phyloP scores from a whole-genome alignment of 2,797 vertebrate species.

The Lagodon rhomboides region DNA sequence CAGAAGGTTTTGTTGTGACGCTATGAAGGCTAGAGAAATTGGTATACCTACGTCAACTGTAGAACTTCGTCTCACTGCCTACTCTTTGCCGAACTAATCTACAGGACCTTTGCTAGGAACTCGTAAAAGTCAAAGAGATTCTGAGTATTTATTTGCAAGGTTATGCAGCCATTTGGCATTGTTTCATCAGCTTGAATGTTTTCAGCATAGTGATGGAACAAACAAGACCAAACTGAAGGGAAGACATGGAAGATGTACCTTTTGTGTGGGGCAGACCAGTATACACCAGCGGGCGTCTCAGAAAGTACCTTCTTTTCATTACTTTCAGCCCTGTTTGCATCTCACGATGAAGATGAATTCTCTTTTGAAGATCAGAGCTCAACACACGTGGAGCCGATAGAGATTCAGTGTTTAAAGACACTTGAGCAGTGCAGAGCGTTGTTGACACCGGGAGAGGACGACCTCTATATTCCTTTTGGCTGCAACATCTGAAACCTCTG shows the following conservation, averaged over 20 bases:
- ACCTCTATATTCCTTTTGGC: conserved; percentile 12
- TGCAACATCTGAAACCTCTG: conserved; percentile 49
- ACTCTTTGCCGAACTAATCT: background rate
- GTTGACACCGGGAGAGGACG: background rate
- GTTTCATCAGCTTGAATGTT: background rate
- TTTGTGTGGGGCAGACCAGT: background rate
- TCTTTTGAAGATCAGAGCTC: conserved; percentile 5
- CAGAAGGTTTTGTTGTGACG: too few species aligned
- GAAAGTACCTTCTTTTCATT: background rate
- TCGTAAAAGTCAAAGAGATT: background rate
- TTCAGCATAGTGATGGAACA: background rate
- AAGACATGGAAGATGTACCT: too few species aligned
- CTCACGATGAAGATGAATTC: background rate
- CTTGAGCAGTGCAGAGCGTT: background rate
- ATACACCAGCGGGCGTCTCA: background rate
- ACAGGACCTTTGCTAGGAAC: background rate
- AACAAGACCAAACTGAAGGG: background rate
- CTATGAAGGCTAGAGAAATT: background rate
- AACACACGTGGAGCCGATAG: background rate
- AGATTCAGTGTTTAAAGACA: background rate
- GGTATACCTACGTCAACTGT: background rate
- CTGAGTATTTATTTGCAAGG: too few species aligned
- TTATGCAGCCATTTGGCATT: background rate
- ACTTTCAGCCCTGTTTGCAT: background rate
- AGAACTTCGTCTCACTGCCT: background rate